phyloP scores from a whole-genome alignment of 2,113 vertebrate species.

The Rana temporaria region DNA sequence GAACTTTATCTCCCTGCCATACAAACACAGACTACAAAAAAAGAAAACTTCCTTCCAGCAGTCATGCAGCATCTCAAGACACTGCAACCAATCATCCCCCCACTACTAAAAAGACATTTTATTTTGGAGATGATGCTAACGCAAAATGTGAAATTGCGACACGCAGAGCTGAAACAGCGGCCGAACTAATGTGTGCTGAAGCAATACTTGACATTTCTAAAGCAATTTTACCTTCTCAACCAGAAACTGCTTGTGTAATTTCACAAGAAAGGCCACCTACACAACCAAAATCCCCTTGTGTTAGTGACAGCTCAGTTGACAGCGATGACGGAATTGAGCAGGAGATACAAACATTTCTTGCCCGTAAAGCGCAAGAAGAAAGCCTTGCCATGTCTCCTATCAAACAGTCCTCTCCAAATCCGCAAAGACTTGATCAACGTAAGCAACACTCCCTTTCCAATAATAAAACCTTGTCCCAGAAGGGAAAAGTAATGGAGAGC shows the following conservation, averaged over 20 bases:
- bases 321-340: constrained; percentile 95
- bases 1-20: constrained; percentile 57
- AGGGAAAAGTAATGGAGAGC: constrained; percentile 68
- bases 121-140: constrained; percentile 25
- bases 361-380: constrained; percentile 86
- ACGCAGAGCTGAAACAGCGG: constrained; percentile 81
- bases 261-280: constrained; percentile 56
- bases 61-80: constrained; percentile 51
- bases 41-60: constrained; percentile 65
- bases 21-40: constrained; percentile 65
- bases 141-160: constrained; percentile 56
- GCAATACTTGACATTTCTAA: constrained; percentile 97
- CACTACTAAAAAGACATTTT: constrained; percentile 58
- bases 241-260: constrained; percentile 62
- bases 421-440: neutral
- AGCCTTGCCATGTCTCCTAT: constrained; percentile 7
- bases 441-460: constrained; percentile 58
- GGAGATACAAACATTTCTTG: constrained; percentile 90
- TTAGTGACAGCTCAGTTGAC: constrained; percentile 84
- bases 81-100: neutral
- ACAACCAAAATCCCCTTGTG: constrained; percentile 58
- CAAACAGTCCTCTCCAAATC: constrained; percentile 14
- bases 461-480: constrained; percentile 69
- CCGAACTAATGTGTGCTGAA: constrained; percentile 94
- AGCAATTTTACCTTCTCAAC: constrained; percentile 82